phyloP scores from a whole-genome alignment of 2,797 vertebrate species.

The Malurus splendens region DNA sequence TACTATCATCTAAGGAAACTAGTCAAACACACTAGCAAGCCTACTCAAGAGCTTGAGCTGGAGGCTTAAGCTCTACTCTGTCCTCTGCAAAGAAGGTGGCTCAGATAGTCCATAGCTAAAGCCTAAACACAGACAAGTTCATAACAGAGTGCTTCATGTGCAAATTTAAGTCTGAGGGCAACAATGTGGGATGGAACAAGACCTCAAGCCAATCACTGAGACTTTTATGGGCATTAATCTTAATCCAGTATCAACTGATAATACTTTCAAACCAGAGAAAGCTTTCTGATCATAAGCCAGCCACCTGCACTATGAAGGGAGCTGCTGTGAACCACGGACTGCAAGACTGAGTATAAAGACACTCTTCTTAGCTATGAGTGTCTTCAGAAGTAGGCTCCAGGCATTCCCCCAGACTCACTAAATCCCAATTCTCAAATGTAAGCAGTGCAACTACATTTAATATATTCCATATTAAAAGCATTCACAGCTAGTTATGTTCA shows the following conservation, averaged over 20 bases:
- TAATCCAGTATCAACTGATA: not conserved
- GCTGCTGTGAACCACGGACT: not conserved
- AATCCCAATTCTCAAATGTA: not conserved
- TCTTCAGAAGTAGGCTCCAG: not conserved
- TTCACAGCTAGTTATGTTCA: not conserved
- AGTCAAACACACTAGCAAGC: not conserved
- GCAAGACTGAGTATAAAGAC: not conserved
- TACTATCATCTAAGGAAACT: not conserved
- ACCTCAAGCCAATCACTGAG: not conserved
- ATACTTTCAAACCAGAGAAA: not conserved
- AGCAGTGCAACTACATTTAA: not conserved
- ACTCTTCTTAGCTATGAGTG: not conserved
- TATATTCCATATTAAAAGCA: not conserved
- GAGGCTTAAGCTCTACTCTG: not conserved
- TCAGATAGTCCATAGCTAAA: not conserved
- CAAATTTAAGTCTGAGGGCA: not conserved
- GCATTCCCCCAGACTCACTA: not conserved
- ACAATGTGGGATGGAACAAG: not conserved
- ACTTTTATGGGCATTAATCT: not conserved
- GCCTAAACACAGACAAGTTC: not conserved
- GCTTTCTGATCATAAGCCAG: not conserved
- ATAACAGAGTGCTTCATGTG: not conserved
- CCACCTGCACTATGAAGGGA: not conserved
- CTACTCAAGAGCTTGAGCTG: not conserved
- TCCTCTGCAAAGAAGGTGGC: not conserved